Evolutionary conservation across 2,113 vertebrate genomes (phyloP).

Genomic region (Nasalis larvatus): DNA sequence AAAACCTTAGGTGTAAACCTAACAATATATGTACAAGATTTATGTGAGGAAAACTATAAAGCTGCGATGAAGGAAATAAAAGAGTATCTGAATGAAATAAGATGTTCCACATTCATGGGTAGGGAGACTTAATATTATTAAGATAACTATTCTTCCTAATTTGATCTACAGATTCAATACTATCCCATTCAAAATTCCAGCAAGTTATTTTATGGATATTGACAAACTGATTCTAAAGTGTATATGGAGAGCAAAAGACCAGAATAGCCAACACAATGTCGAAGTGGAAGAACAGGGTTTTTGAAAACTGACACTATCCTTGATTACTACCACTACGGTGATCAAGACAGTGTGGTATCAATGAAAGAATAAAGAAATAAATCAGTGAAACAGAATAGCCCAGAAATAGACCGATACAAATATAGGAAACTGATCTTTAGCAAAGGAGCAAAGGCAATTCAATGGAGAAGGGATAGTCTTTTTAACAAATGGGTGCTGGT

Average conservation of each 20-base stretch:
- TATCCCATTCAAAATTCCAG: background rate
- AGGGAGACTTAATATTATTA: background rate
- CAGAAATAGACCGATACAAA: background rate
- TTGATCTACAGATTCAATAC: background rate
- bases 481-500: background rate
- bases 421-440: background rate
- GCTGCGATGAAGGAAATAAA: background rate
- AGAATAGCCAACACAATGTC: too few relatives aligned
- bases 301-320: background rate
- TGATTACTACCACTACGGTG: background rate
- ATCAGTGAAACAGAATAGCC: background rate
- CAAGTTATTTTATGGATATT: background rate
- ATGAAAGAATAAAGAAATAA: background rate
- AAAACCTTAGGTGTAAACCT: background rate
- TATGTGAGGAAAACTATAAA: background rate
- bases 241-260: too few relatives aligned
- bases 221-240: background rate
- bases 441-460: background rate
- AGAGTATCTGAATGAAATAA: background rate
- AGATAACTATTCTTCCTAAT: background rate
- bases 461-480: background rate
- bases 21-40: background rate
- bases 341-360: background rate
- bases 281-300: background rate
- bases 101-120: background rate